Conservation (phyloP, 2,888 invertebrate species). For the Drosophila greeni region DNA sequence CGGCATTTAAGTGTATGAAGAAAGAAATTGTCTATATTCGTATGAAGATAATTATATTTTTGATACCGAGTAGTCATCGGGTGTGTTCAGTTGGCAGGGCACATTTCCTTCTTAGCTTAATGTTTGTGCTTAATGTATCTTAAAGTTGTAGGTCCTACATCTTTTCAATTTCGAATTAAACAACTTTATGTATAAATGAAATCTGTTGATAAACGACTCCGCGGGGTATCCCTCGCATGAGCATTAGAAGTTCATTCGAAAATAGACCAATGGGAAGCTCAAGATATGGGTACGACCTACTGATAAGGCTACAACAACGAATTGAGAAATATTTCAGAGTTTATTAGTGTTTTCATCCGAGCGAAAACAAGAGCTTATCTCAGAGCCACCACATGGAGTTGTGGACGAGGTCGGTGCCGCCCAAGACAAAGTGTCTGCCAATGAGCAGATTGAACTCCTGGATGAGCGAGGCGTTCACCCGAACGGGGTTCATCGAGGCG, state of each 20-base stretch:
- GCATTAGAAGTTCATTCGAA: not conserved
- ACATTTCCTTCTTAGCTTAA: not conserved
- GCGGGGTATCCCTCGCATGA: not conserved
- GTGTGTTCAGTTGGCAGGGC: slow-evolving; percentile 6
- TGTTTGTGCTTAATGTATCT: not conserved
- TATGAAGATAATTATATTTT: slow-evolving; percentile 19
- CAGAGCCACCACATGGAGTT: slow-evolving; percentile 52
- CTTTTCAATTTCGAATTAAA: not conserved
- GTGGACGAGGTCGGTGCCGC: slow-evolving; percentile 31
- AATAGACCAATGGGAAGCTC: slow-evolving; percentile 5
- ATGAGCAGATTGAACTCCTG: slow-evolving; percentile 72
- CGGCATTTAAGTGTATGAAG: slow-evolving; percentile 29
- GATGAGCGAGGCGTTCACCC: slow-evolving; percentile 67
- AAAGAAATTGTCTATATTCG: slow-evolving; percentile 35
- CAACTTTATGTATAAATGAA: not conserved
- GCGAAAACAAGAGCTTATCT: slow-evolving; percentile 18
- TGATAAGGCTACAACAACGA: slow-evolving; percentile 48
- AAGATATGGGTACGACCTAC: slow-evolving; percentile 13
- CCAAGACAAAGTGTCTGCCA: slow-evolving; percentile 69
- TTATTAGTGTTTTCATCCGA: slow-evolving; percentile 26
- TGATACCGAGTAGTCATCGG: slow-evolving; percentile 8
- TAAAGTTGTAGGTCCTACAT: not conserved
- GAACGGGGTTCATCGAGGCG: slow-evolving; percentile 65
- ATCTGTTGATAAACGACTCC: not conserved
- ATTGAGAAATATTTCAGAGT: slow-evolving; percentile 22